Evolutionary conservation across 1,140 invertebrate genomes (phyloP).

Genomic region (Cotesia typhae): DNA sequence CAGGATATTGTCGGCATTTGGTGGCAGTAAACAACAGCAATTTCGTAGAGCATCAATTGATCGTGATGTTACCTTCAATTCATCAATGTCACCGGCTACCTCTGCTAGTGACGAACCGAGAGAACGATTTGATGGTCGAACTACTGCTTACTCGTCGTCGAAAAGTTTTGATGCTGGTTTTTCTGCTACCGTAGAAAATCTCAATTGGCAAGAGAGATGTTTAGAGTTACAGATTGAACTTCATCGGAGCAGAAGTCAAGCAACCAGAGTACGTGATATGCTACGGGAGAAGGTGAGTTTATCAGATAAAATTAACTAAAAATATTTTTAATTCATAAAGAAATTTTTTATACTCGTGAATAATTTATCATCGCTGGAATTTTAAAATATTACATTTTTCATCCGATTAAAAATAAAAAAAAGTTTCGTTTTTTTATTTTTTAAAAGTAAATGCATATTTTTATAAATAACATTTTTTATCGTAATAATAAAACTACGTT

Average conservation of each 20-base stretch:
- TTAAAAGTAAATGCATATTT: too few relatives aligned
- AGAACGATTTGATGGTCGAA: conserved; percentile 51
- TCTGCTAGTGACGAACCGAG: conserved; percentile 52
- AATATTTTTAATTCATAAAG: too few relatives aligned
- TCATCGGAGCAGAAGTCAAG: conserved; percentile 82
- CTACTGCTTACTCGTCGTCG: conserved; percentile 50
- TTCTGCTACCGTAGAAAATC: conserved; percentile 59
- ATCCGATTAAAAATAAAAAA: too few relatives aligned
- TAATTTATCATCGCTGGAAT: too few relatives aligned
- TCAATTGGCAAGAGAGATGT: conserved; percentile 86
- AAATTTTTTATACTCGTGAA: too few relatives aligned
- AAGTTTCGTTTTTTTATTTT: too few relatives aligned
- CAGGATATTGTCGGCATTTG: conserved; percentile 25
- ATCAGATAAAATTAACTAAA: not conserved
- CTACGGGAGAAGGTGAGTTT: conserved; percentile 81
- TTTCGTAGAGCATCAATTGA: conserved; percentile 26
- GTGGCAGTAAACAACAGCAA: conserved; percentile 22
- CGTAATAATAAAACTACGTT: too few relatives aligned
- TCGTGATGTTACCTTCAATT: conserved; percentile 31
- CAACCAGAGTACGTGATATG: conserved; percentile 84
- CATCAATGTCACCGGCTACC: conserved; percentile 33
- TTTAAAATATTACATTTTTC: too few relatives aligned
- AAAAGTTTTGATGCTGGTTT: conserved; percentile 61
- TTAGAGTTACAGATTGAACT: conserved; percentile 83
- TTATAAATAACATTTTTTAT: too few relatives aligned